These are phyloP conservation scores for Drosophila prostipennis DNA, from an alignment of 2,888 invertebrate species.

Conservation along the genomic window DNA sequence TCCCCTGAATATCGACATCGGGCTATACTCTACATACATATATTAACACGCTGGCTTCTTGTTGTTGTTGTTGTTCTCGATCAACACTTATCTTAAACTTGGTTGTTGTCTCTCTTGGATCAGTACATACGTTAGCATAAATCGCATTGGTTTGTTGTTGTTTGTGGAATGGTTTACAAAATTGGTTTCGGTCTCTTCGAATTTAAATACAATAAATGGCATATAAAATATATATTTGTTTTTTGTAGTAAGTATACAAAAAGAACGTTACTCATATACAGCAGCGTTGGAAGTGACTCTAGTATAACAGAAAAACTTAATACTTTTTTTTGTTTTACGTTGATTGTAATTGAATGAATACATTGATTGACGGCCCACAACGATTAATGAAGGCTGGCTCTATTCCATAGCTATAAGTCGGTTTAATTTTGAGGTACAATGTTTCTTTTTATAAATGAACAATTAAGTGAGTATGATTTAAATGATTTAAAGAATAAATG, in stretches of 20 bases:
- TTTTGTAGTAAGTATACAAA: constrained; percentile 53
- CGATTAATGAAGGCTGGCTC: background rate
- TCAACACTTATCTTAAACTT: constrained; percentile 26
- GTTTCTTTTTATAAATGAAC: no score
- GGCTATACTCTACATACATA: constrained; percentile 33
- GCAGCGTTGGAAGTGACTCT: constrained; percentile 50
- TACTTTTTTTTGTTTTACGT: constrained; percentile 36
- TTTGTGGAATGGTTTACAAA: constrained; percentile 76
- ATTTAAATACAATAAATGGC: constrained; percentile 79
- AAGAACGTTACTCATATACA: constrained; percentile 56
- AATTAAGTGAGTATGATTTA: background rate
- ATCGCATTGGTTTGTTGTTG: constrained; percentile 31
- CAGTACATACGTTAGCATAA: constrained; percentile 69
- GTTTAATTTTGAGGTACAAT: background rate
- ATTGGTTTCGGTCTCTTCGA: constrained; percentile 45
- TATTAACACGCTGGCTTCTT: constrained; percentile 50
- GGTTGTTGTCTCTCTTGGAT: constrained; percentile 44
- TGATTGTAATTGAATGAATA: constrained; percentile 45
- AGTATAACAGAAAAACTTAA: constrained; percentile 43
- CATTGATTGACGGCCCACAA: constrained; percentile 13
- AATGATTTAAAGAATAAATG: no score
- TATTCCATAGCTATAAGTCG: background rate
- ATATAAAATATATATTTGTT: constrained; percentile 70
- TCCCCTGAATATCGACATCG: constrained; percentile 15
- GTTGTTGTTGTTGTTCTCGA: constrained; percentile 32